phyloP scores from a whole-genome alignment of 2,888 invertebrate genomes.

The Netelia inedita region DNA sequence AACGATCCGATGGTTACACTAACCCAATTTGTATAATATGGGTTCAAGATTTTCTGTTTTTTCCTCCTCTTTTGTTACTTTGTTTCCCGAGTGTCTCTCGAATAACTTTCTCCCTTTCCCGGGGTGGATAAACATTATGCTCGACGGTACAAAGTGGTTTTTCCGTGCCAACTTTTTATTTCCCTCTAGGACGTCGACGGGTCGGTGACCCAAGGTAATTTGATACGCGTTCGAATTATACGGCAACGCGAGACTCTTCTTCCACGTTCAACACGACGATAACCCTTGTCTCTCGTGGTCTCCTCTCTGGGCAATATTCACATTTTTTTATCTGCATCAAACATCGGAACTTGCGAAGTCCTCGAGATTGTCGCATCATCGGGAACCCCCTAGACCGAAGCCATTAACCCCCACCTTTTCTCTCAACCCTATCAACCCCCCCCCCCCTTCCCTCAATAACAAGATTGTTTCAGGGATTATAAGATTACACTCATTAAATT shows the following conservation, averaged over 20 bases:
- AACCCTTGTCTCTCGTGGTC: neutral
- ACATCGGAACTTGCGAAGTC: neutral
- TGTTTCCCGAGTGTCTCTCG: neutral
- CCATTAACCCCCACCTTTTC: neutral
- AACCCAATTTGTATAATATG: conserved; percentile 40
- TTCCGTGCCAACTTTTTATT: neutral
- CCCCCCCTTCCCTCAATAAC: too few species aligned
- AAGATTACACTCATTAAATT: too few species aligned
- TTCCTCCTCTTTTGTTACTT: neutral
- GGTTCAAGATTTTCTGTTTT: neutral
- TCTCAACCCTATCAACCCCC: neutral
- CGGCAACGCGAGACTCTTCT: too few species aligned
- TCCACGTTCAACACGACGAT: neutral
- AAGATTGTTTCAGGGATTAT: too few species aligned
- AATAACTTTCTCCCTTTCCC: neutral
- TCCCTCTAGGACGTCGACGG: neutral
- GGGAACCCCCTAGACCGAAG: neutral
- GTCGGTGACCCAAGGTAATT: too few species aligned
- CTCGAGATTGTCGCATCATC: neutral
- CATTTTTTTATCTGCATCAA: neutral
- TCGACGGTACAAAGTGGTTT: neutral
- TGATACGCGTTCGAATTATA: too few species aligned
- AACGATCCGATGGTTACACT: conserved; percentile 4
- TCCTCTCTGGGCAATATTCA: neutral
- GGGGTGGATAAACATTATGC: neutral